These are phyloP conservation scores for Acipenser ruthenus DNA, from an alignment of 2,797 vertebrate species.

Conservation along the genomic window DNA sequence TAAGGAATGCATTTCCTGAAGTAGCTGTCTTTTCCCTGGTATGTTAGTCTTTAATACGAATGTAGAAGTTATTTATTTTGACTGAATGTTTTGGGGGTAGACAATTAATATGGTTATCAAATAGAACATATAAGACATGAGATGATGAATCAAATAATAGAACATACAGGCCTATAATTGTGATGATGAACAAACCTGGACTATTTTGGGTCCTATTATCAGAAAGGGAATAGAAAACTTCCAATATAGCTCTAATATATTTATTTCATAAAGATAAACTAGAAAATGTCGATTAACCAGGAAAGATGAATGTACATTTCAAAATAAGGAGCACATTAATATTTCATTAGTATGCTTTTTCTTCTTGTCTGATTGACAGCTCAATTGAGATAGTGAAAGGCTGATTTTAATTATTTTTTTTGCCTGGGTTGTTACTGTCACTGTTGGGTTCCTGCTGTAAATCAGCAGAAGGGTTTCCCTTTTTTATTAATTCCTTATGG, in stretches of 20 bases:
- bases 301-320: slow-evolving; percentile 69
- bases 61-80: too few species aligned
- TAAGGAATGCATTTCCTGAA: too few species aligned
- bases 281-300: slow-evolving; percentile 26
- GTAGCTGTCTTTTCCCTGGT: too few species aligned
- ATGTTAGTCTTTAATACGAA: too few species aligned
- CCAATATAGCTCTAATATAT: slow-evolving; percentile 4
- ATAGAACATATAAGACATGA: too few species aligned
- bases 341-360: slow-evolving; percentile 92
- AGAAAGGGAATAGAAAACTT: not conserved
- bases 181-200: too few species aligned
- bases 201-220: too few species aligned
- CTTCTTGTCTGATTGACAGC: slow-evolving; percentile 79
- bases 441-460: slow-evolving; percentile 63
- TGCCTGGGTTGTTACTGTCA: slow-evolving; percentile 57
- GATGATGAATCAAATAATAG: too few species aligned
- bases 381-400: slow-evolving; percentile 65
- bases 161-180: too few species aligned
- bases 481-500: slow-evolving; percentile 73
- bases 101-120: too few species aligned
- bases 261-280: slow-evolving; percentile 25
- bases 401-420: slow-evolving; percentile 82
- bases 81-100: too few species aligned
- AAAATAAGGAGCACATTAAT: slow-evolving; percentile 81
- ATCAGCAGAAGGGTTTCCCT: slow-evolving; percentile 69